Percentiles rank a stretch among this genome's conserved stretches.
These are phyloP conservation scores for Acromyrmex heyeri DNA, from an alignment of 1,140 invertebrate genomes.

Conservation along the genomic window DNA sequence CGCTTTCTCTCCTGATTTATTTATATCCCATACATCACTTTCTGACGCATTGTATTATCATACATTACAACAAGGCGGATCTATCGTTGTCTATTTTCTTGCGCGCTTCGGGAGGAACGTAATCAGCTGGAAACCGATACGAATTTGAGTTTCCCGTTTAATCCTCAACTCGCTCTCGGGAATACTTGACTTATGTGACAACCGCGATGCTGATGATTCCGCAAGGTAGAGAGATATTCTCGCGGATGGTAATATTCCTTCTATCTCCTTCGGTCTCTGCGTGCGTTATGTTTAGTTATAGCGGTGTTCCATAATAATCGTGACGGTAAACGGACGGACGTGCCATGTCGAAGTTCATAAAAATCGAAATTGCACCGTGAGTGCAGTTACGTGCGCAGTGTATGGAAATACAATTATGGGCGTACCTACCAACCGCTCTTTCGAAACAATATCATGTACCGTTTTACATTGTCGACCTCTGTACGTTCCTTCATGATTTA, in stretches of 20 bases:
- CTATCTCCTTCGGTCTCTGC: not conserved
- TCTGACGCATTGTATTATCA: slow-evolving; percentile 55
- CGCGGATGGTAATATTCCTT: not conserved
- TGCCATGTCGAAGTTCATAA: slow-evolving; percentile 48
- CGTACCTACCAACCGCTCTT: not conserved
- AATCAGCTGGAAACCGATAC: slow-evolving; percentile 27
- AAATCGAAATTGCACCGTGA: slow-evolving; percentile 49
- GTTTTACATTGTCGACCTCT: not conserved
- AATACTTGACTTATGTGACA: not conserved
- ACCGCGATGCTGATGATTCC: slow-evolving; percentile 16
- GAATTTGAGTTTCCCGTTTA: slow-evolving; percentile 40
- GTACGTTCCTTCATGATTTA: not conserved
- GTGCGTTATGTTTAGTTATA: slow-evolving; percentile 50
- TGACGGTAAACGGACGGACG: slow-evolving; percentile 49
- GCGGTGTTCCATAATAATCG: slow-evolving; percentile 55
- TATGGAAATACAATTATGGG: slow-evolving; percentile 31
- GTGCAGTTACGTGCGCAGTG: slow-evolving; percentile 42
- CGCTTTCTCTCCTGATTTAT: slow-evolving; percentile 65
- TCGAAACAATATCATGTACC: slow-evolving; percentile 11
- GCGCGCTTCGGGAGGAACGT: not conserved
- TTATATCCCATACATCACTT: slow-evolving; percentile 54
- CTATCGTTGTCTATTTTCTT: slow-evolving; percentile 38
- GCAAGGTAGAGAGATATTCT: not conserved
- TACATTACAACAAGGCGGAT: slow-evolving; percentile 30
- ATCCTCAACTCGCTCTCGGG: not conserved